phyloP scores from a whole-genome alignment of 2,797 vertebrate genomes.

The Xenops minutus region DNA sequence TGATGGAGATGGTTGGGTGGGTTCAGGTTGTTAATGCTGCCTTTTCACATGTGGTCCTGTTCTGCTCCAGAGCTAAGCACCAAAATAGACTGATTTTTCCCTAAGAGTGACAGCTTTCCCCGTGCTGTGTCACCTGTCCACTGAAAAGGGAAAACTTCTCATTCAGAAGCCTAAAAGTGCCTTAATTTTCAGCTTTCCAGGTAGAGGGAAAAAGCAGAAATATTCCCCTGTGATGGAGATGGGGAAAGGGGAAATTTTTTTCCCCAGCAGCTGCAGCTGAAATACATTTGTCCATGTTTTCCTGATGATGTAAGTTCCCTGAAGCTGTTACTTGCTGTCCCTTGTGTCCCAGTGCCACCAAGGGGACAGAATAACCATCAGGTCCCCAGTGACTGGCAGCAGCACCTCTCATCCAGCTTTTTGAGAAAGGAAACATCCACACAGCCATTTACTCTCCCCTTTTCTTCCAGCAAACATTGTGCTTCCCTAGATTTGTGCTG shows the following conservation, averaged over 20 bases:
- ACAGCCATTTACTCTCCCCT: fast-evolving
- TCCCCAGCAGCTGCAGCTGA: neutral
- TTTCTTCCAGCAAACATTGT: neutral
- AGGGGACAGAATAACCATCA: neutral
- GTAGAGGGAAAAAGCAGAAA: neutral
- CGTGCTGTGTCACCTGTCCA: fast-evolving
- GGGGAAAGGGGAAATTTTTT: fast-evolving
- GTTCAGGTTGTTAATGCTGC: neutral
- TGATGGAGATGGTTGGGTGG: neutral
- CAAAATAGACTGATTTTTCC: neutral
- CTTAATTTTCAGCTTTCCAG: neutral
- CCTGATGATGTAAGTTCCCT: fast-evolving
- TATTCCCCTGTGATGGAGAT: neutral
- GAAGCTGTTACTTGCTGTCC: neutral
- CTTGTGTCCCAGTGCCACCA: neutral
- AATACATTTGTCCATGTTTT: fast-evolving
- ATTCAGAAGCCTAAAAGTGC: neutral
- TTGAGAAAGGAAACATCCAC: neutral
- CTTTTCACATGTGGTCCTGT: neutral
- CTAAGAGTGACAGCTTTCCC: neutral
- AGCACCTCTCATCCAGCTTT: neutral
- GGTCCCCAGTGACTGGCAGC: neutral
- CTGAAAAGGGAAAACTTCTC: neutral
- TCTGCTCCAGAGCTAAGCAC: fast-evolving
- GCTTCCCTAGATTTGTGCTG: fast-evolving